Base-by-base conservation (phyloP, 2,888 invertebrate species). In the Agrotis puta region DNA sequence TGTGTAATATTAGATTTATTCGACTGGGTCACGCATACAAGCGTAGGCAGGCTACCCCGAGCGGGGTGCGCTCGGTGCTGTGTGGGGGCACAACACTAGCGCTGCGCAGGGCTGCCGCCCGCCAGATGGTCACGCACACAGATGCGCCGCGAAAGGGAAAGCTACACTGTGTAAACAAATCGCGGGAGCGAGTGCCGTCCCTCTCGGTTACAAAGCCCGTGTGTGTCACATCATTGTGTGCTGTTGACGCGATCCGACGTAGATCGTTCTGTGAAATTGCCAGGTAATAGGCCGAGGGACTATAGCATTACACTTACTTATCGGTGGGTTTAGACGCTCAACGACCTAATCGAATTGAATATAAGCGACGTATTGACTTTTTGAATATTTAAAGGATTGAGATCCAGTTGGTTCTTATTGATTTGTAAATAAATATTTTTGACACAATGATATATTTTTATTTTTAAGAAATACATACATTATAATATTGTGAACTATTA, bases 241-340 rank as follows among this genome's bases (percentile, higher is more conserved):
- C 93, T 89, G 93, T 93, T 90, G 92, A 89, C 92, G 90, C 92
- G 92, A 92, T 90, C 91, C 92, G 90, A 93, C 92, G 94, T 94
- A 94, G 94, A 94, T 95, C 95, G 94, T 95, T 95, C 95, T 94
- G 95, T 95, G 95, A 95, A 95, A 95, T 96, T 95, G 95, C 94
- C 95, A 96, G 96, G 96, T 96, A 96, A 95, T 96, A 96, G 95
- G 94, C 94, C 91, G 92, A 92, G 92, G 92, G 93, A 93, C 95
- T 95, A 93, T 94, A 93, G 92, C 91, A 94, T 95, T 95, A 95
- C 95, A 95, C 94, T 94, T 94, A 95, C 94, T 95, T 94, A 95
- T 94, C 94, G 93, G 92, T 92, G 91, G 92, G 92, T 90, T 94
- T 93, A 94, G 92, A 88, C 90, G 93, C 91, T 93, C 91, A 91